Evolutionary conservation across 2,888 invertebrate species (phyloP).

Genomic region (Rotaria magnacalcarata): DNA sequence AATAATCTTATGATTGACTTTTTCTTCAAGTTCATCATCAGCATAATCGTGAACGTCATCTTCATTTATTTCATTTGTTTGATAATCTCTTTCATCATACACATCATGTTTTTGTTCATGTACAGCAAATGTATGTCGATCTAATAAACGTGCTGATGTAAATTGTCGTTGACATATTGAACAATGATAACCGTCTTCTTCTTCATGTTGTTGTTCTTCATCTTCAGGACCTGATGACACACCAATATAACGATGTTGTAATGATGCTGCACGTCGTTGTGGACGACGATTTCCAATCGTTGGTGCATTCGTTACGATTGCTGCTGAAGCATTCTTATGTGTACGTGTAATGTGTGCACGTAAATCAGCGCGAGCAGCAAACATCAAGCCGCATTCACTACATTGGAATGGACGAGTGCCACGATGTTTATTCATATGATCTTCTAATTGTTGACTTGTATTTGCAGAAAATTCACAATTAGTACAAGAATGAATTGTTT

Average conservation of each 20-base stretch:
- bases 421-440: constrained; percentile 31
- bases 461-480: not conserved
- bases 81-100: constrained; percentile 1
- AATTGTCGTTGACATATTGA: constrained; percentile 20
- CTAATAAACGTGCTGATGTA: not conserved
- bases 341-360: constrained; percentile 7
- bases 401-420: constrained; percentile 28
- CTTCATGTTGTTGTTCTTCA: not conserved
- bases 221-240: not conserved
- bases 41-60: constrained; percentile 1
- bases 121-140: not conserved
- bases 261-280: constrained; percentile 17
- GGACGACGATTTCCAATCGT: not conserved
- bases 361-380: constrained; percentile 21
- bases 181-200: not conserved
- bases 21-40: not conserved
- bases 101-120: not conserved
- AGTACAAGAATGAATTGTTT: constrained; percentile 29
- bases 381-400: constrained; percentile 23
- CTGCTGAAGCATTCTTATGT: not conserved
- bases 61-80: not conserved
- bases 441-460: not conserved
- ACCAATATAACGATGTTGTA: not conserved
- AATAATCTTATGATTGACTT: not conserved
- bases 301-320: not conserved